Evolutionary conservation across 2,888 invertebrate genomes (phyloP).

Genomic region (Drosophila bunnanda): DNA sequence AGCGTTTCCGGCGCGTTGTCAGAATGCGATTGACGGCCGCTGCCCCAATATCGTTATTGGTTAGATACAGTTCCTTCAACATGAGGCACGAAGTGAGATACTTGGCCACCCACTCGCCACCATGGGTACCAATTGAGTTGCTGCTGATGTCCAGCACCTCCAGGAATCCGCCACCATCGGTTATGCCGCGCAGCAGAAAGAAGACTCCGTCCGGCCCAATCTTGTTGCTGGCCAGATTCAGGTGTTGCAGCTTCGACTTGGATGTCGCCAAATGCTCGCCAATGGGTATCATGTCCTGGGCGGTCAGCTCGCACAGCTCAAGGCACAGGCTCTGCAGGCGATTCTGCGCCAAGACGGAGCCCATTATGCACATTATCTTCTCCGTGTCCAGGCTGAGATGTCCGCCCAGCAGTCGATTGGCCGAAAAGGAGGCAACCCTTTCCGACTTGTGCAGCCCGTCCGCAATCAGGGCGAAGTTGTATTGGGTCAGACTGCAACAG

Average conservation of each 20-base stretch:
- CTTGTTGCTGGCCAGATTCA: constrained; percentile 77
- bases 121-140: constrained; percentile 78
- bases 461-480: constrained; percentile 80
- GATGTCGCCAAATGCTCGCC: constrained; percentile 75
- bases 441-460: constrained; percentile 82
- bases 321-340: constrained; percentile 75
- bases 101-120: constrained; percentile 80
- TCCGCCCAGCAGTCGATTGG: constrained; percentile 68
- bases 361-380: constrained; percentile 71
- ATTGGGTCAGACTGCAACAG: constrained; percentile 75
- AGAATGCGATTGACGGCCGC: constrained; percentile 73
- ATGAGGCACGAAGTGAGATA: constrained; percentile 67
- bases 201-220: constrained; percentile 78
- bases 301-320: constrained; percentile 77
- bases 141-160: constrained; percentile 74
- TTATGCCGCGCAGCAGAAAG: constrained; percentile 71
- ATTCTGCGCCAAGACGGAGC: constrained; percentile 79
- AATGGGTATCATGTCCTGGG: constrained; percentile 79
- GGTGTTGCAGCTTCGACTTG: constrained; percentile 52
- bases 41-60: constrained; percentile 74
- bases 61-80: constrained; percentile 73
- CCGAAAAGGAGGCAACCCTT: constrained; percentile 63
- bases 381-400: constrained; percentile 70
- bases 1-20: constrained; percentile 76
- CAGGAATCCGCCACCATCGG: constrained; percentile 53